Evolutionary conservation across 2,797 vertebrate genomes (phyloP).

Genomic region (Morus bassanus): DNA sequence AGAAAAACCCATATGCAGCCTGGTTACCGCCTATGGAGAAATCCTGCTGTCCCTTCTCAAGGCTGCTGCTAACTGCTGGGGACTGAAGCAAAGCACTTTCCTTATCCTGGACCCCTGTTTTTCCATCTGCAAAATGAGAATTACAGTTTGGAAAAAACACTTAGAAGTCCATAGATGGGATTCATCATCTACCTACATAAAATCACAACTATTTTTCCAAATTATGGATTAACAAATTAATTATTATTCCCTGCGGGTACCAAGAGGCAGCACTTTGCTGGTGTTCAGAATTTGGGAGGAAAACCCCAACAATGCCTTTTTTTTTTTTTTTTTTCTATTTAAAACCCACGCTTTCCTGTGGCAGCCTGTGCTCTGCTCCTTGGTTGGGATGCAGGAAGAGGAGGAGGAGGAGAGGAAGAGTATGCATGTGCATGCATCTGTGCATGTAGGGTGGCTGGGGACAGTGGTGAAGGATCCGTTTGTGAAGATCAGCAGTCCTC

Average conservation of each 20-base stretch:
- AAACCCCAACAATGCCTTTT: not conserved
- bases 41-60: not conserved
- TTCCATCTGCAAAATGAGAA: not conserved
- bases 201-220: not conserved
- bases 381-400: not conserved
- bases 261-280: not conserved
- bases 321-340: not conserved
- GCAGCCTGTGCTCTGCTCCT: not conserved
- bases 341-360: not conserved
- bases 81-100: not conserved
- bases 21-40: not conserved
- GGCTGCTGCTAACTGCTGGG: not conserved
- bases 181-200: not conserved
- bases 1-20: not conserved
- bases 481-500: slow-evolving; percentile 76
- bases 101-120: not conserved
- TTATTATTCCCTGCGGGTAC: not conserved
- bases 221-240: not conserved
- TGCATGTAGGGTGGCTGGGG: not conserved
- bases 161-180: not conserved
- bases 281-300: not conserved
- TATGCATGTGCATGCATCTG: accelerated
- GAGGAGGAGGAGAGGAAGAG: not conserved
- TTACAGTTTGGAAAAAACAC: not conserved
- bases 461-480: slow-evolving; percentile 56